phyloP scores from a whole-genome alignment of 2,113 vertebrate species.

The Pipa parva region DNA sequence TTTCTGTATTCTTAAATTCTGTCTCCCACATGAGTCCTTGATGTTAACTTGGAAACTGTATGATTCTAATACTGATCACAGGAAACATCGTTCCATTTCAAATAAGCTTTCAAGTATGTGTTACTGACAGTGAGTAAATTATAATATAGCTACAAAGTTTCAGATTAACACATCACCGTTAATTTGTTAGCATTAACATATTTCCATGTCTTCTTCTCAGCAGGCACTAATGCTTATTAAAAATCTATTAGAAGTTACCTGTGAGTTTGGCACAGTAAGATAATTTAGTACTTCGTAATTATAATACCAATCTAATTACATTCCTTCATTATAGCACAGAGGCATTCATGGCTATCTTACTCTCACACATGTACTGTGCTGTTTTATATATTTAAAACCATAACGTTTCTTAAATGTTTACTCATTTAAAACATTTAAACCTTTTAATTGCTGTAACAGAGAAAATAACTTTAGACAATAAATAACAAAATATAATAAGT shows the following conservation, averaged over 20 bases:
- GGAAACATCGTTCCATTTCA: no score
- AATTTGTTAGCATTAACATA: constrained; percentile 27
- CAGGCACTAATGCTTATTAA: constrained; percentile 12
- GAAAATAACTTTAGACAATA: no score
- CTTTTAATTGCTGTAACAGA: no score
- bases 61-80: no score
- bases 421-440: no score
- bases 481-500: no score
- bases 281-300: constrained; percentile 4
- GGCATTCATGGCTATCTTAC: constrained; percentile 8
- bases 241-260: constrained; percentile 37
- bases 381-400: no score
- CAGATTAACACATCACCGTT: constrained; percentile 20
- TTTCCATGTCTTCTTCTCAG: constrained; percentile 9
- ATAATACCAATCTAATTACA: constrained; percentile 20
- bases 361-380: constrained; percentile 2
- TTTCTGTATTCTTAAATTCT: no score
- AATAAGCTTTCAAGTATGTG: constrained; percentile 11
- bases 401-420: no score
- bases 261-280: constrained; percentile 3
- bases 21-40: no score
- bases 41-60: no score
- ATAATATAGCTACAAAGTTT: constrained; percentile 25
- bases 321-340: constrained; percentile 3
- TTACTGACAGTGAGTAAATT: constrained; percentile 16